Evolutionary conservation across 1,140 invertebrate genomes (phyloP).

Genomic region (Drosophila tsacasi): DNA sequence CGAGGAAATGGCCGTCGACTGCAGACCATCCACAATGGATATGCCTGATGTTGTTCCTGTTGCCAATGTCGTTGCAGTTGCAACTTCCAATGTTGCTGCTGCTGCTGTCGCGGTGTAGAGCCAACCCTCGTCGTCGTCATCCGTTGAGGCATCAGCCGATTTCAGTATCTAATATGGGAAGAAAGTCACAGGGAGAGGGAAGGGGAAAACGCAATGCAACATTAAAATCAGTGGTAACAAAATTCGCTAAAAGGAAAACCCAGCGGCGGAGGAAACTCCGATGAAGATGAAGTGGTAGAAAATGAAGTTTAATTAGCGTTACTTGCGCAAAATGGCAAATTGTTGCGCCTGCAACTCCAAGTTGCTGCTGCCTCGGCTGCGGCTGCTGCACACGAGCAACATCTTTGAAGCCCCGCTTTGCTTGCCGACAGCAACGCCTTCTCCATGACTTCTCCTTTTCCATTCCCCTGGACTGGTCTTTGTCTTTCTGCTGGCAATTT

Average conservation of each 20-base stretch:
- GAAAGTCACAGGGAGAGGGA: slow-evolving; percentile 1
- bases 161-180: slow-evolving; percentile 69
- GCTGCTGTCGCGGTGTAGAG: slow-evolving; percentile 70
- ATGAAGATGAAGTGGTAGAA: slow-evolving; percentile 75
- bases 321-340: slow-evolving; percentile 84
- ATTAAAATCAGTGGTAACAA: slow-evolving; percentile 62
- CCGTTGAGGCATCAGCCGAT: slow-evolving; percentile 83
- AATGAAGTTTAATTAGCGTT: slow-evolving; percentile 84
- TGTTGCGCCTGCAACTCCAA: slow-evolving; percentile 63
- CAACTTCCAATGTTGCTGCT: slow-evolving; percentile 26
- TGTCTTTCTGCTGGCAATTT: slow-evolving; percentile 39
- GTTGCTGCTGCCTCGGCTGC: slow-evolving; percentile 21
- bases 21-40: slow-evolving; percentile 65
- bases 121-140: slow-evolving; percentile 84
- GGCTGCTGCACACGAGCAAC: slow-evolving; percentile 32
- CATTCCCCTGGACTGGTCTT: slow-evolving; percentile 12
- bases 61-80: slow-evolving; percentile 22
- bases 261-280: slow-evolving; percentile 38
- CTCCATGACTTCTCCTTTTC: slow-evolving; percentile 8
- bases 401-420: slow-evolving; percentile 27
- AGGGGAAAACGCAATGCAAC: slow-evolving; percentile 44
- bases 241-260: slow-evolving; percentile 48
- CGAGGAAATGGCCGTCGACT: slow-evolving; percentile 72
- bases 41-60: slow-evolving; percentile 24
- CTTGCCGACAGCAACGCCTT: slow-evolving; percentile 38